These are phyloP conservation scores for Motacilla alba DNA, from an alignment of 2,113 vertebrate genomes.

Conservation along the genomic window DNA sequence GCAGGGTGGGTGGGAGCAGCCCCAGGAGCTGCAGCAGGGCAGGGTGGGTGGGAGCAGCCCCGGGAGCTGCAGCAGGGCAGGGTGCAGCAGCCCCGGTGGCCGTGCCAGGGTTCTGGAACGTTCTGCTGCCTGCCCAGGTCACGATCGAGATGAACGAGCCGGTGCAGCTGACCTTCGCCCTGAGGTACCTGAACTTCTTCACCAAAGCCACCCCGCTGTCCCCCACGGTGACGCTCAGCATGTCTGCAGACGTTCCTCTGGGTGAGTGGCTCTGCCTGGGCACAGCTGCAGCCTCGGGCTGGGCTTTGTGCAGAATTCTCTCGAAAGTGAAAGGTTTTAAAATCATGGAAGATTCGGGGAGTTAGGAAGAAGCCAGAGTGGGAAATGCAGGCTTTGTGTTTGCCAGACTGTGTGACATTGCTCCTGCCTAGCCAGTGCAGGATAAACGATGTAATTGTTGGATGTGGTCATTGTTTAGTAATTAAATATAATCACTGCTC, in stretches of 20 bases:
- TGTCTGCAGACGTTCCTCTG: constrained; percentile 96
- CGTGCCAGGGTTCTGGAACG: background rate
- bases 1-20: no score
- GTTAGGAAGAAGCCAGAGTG: no score
- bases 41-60: no score
- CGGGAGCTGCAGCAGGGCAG: background rate
- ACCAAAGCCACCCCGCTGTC: constrained; percentile 96
- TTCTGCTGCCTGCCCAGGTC: constrained; percentile 72
- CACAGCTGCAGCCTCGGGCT: rapidly evolving
- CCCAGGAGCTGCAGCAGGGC: no score
- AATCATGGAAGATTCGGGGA: no score
- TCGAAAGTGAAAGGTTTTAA: no score
- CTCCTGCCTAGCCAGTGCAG: no score
- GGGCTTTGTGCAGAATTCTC: background rate
- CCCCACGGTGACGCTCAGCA: constrained; percentile 93
- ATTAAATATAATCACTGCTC: no score
- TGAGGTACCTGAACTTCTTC: constrained; percentile 98
- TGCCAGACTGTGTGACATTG: no score
- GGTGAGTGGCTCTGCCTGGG: constrained; percentile 70
- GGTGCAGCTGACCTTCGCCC: constrained; percentile 92
- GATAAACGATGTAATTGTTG: no score
- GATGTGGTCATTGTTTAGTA: no score
- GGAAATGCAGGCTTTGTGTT: no score
- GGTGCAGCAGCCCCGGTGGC: background rate
- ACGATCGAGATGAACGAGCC: constrained; percentile 97